Evolutionary conservation across 2,797 vertebrate species (phyloP).

Genomic region (Naso thynnoides): DNA sequence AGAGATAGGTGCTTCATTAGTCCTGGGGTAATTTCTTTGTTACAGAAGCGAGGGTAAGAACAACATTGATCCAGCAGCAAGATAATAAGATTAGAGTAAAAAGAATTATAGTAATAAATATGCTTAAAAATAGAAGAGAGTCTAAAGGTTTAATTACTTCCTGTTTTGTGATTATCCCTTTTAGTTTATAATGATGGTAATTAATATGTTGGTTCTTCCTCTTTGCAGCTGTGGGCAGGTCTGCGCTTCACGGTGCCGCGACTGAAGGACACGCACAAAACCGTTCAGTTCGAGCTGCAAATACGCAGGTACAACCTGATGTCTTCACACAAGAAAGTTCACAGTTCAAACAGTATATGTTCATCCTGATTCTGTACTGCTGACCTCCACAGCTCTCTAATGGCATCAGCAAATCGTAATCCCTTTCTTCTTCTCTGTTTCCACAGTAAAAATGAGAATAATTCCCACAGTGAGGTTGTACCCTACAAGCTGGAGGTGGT

Average conservation of each 20-base stretch:
- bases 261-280: constrained; percentile 87
- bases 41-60: too few species aligned
- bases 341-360: background rate
- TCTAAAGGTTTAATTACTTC: too few species aligned
- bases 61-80: too few species aligned
- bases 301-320: constrained; percentile 88
- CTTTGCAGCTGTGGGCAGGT: constrained; percentile 89
- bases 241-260: constrained; percentile 92
- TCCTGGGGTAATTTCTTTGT: too few species aligned
- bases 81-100: too few species aligned
- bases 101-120: too few species aligned
- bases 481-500: constrained; percentile 88
- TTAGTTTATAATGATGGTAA: constrained; percentile 27
- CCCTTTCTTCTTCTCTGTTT: constrained; percentile 34
- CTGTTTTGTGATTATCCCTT: background rate
- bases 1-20: too few species aligned
- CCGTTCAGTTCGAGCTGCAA: constrained; percentile 93
- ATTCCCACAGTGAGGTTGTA: constrained; percentile 91
- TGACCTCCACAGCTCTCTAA: background rate
- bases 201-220: constrained; percentile 26
- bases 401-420: constrained; percentile 33
- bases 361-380: background rate
- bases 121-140: too few species aligned
- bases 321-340: background rate
- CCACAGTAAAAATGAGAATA: constrained; percentile 94